Evolutionary conservation across 2,113 vertebrate species (phyloP).

Genomic region (Lampris megalopsis): DNA sequence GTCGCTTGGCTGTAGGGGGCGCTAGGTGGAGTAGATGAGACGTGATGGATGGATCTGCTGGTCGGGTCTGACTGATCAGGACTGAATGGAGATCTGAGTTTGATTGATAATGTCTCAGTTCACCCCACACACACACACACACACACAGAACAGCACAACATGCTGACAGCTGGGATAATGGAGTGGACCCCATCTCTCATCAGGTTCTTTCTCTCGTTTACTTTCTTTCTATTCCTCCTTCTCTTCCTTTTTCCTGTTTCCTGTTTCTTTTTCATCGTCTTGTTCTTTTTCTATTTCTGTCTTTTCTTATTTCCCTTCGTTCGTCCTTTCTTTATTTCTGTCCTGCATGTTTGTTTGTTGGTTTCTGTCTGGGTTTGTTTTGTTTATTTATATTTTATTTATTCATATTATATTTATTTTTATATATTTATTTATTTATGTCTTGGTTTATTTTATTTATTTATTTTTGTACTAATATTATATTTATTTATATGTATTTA

Average conservation of each 20-base stretch:
- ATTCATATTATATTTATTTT: too few relatives aligned
- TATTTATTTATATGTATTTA: too few relatives aligned
- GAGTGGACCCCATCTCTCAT: slow-evolving; percentile 16
- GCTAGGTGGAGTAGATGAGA: slow-evolving; percentile 61
- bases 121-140: slow-evolving; percentile 4
- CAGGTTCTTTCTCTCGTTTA: not conserved
- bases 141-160: not conserved
- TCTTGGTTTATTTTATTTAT: too few relatives aligned
- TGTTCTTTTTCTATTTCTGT: not conserved
- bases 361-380: not conserved
- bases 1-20: slow-evolving; percentile 31
- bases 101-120: slow-evolving; percentile 57
- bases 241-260: not conserved
- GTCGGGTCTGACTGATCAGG: slow-evolving; percentile 56
- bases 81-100: slow-evolving; percentile 45
- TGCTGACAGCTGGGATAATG: slow-evolving; percentile 26
- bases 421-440: too few relatives aligned
- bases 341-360: not conserved
- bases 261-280: not conserved
- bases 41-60: slow-evolving; percentile 45
- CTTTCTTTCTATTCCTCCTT: not conserved
- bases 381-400: too few relatives aligned
- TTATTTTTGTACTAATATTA: too few relatives aligned
- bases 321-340: not conserved
- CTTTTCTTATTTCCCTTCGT: not conserved